These are phyloP conservation scores for Camponotus pennsylvanicus DNA, from an alignment of 1,140 invertebrate genomes.

Conservation along the genomic window DNA sequence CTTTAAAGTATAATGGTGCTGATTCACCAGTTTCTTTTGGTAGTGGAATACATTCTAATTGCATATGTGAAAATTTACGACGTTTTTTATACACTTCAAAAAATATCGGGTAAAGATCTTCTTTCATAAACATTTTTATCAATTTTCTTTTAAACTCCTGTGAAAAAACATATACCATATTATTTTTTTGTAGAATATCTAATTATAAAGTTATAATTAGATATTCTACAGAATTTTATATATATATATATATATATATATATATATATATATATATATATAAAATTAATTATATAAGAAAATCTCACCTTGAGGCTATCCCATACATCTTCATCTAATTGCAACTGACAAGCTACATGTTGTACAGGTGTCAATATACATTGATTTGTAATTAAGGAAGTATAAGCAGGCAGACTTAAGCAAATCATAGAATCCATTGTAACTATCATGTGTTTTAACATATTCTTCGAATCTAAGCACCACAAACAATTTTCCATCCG, in stretches of 20 bases:
- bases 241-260: no score
- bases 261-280: not conserved
- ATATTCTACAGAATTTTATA: no score
- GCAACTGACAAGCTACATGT: slow-evolving; percentile 92
- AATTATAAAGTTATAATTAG: no score
- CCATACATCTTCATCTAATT: slow-evolving; percentile 97
- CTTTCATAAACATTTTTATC: slow-evolving; percentile 91
- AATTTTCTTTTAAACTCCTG: slow-evolving; percentile 91
- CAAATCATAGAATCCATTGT: slow-evolving; percentile 94
- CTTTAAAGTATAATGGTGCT: slow-evolving; percentile 98
- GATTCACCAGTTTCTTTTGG: slow-evolving; percentile 93
- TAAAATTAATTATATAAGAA: slow-evolving; percentile 25
- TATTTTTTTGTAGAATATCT: not conserved
- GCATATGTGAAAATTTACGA: slow-evolving; percentile 93
- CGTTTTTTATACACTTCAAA: slow-evolving; percentile 95
- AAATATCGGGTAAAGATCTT: slow-evolving; percentile 94
- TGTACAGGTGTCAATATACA: slow-evolving; percentile 95
- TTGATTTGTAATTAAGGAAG: slow-evolving; percentile 94
- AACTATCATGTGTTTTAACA: slow-evolving; percentile 96
- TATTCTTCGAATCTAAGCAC: slow-evolving; percentile 93
- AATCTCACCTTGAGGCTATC: slow-evolving; percentile 92
- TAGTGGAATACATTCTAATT: slow-evolving; percentile 95
- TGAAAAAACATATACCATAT: slow-evolving; percentile 74
- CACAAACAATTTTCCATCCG: slow-evolving; percentile 93
- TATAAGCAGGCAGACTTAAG: slow-evolving; percentile 91